Percentiles rank a stretch among this genome's conserved stretches.
Conservation (phyloP, 2,888 invertebrate species). For the Hydrotaea cyrtoneurina region DNA sequence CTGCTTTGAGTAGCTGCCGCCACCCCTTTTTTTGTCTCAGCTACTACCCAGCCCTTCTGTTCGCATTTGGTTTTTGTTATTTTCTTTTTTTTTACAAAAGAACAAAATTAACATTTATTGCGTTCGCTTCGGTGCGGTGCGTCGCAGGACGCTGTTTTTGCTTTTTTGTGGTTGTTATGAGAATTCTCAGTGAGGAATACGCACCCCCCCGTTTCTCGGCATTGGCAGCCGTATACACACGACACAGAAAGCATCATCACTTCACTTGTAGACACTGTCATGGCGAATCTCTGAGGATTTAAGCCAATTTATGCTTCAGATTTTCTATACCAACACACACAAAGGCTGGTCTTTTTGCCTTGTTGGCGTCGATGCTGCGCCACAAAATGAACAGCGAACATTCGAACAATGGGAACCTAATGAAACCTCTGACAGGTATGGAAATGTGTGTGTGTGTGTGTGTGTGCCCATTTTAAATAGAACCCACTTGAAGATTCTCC, state of each 20-base stretch:
- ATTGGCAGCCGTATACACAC: not conserved
- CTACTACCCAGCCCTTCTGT: not conserved
- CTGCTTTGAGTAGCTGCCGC: not conserved
- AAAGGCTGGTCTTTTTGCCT: not conserved
- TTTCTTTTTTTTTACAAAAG: conserved; percentile 32
- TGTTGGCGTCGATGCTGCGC: not conserved
- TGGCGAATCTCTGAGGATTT: conserved; percentile 77
- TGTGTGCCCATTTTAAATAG: conserved; percentile 12
- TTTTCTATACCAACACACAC: conserved; percentile 16
- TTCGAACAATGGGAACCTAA: conserved; percentile 57
- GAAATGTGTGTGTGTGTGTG: conserved; percentile 22
- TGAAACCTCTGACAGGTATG: conserved; percentile 65
- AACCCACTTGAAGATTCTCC: conserved; percentile 27
- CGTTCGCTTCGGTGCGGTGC: not conserved
- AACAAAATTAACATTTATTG: conserved; percentile 42
- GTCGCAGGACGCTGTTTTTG: conserved; percentile 7
- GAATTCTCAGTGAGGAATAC: conserved; percentile 23
- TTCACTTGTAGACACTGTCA: conserved; percentile 58
- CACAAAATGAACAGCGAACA: conserved; percentile 24
- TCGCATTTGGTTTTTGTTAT: not conserved
- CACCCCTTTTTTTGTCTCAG: not conserved
- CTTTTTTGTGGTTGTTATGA: conserved; percentile 35
- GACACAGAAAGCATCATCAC: not conserved
- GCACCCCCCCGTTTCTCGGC: conserved; percentile 12
- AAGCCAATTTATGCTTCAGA: conserved; percentile 76